Evolutionary conservation across 2,113 vertebrate species (phyloP), one percentile per base, ranked within the genome.

Genomic region (Lycocorax pyrrhopterus): DNA sequence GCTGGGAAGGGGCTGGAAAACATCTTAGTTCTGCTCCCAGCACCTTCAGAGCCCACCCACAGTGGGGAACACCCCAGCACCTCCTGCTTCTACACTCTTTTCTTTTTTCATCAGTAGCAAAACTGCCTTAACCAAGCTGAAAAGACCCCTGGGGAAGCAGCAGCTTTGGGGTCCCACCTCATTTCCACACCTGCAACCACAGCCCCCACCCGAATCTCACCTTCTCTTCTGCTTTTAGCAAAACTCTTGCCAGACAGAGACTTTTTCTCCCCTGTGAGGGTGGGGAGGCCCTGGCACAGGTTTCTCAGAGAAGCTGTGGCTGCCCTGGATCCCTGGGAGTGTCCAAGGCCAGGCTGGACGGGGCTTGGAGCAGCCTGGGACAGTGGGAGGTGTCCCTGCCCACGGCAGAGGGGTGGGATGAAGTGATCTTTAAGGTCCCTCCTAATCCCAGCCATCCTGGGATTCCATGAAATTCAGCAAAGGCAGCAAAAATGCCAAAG

Each of bases 271-370:
- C 32, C 63, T 76, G 63, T 0, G 21, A 68, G 46, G 41, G 47
- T 20, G 47, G 30, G 0, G 0, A 76, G 12, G 30, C n/a, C 51
- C 52, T 74, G 77, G 69, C 78, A 53, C 60, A 74, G 78, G 23
- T 3, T 75, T 3, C 55, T 30, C 71, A 76, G 62, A 41, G 87
- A 0, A 22, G 71, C 62, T 75, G 78, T 2, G 62, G 78, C 71
- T 76, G 63, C 15, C n/a, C 69, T 75, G 71, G 25, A 35, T 32
- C 55, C 55, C 79, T 84, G 87, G 21, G 0, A 56, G 22, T 63
- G 79, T 0, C 43, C 72, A 33, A 63, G 35, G n/a, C 63, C 56
- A 43, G 35, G n/a, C 0, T 62, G 68, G 59, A 41, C 0, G 0
- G 35, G 30, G 43, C 21, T 64, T 12, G 69, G 53, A 82, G 46